Evolutionary conservation across 1,140 invertebrate species (phyloP).

Genomic region (Portunus trituberculatus): DNA sequence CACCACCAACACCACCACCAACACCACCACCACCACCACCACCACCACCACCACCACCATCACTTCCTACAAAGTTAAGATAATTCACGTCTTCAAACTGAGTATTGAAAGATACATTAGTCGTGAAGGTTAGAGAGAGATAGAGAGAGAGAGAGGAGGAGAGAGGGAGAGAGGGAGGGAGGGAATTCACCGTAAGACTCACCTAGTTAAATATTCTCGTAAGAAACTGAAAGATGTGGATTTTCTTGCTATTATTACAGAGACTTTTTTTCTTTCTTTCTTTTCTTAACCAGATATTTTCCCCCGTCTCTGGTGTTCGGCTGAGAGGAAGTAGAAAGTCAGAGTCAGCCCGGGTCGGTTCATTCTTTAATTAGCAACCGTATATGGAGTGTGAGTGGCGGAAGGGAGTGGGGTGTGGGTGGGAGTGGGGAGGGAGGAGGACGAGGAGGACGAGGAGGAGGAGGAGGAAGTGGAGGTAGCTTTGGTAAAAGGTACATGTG

Average conservation of each 20-base stretch:
- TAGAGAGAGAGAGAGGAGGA: slow-evolving; percentile 27
- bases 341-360: slow-evolving; percentile 16
- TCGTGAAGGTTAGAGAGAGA: neutral
- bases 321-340: neutral
- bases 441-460: neutral
- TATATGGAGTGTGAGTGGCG: neutral
- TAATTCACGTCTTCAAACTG: neutral
- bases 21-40: neutral
- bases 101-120: neutral
- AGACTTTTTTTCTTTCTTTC: neutral
- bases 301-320: neutral
- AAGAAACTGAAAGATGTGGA: neutral
- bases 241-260: slow-evolving; percentile 18
- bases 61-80: neutral
- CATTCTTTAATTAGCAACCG: slow-evolving; percentile 11
- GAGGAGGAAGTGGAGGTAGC: neutral
- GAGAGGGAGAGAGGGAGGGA: slow-evolving; percentile 15
- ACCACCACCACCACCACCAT: slow-evolving; percentile 6
- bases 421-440: neutral
- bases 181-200: neutral
- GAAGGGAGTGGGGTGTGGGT: neutral
- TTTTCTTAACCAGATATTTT: neutral
- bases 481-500: neutral
- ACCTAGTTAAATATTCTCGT: neutral
- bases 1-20: neutral